Percentiles rank a stretch among this genome's conserved stretches.
phyloP scores from a whole-genome alignment of 2,113 vertebrate genomes.

The Marcusenius ussheri region DNA sequence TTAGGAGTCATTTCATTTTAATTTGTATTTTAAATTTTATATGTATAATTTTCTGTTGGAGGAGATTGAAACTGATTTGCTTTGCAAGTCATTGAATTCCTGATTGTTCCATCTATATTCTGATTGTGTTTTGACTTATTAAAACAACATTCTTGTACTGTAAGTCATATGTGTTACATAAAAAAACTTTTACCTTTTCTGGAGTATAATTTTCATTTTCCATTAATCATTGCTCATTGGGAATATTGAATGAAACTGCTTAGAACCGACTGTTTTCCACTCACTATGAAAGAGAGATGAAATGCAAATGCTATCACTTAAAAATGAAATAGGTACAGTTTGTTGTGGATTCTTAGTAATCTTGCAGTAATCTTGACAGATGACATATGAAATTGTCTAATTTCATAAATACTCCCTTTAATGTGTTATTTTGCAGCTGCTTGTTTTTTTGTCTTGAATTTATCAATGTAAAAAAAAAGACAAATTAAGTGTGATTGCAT shows the following conservation, averaged over 20 bases:
- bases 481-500: background rate
- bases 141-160: background rate
- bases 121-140: background rate
- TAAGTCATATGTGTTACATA: background rate
- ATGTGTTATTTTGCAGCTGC: background rate
- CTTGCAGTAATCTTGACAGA: background rate
- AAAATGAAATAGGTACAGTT: background rate
- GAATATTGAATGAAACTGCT: background rate
- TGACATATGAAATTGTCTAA: background rate
- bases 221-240: conserved; percentile 3
- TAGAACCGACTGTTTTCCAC: background rate
- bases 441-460: conserved; percentile 3
- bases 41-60: background rate
- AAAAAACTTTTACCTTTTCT: background rate
- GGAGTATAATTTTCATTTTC: background rate
- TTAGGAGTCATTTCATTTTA: background rate
- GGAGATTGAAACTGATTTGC: background rate
- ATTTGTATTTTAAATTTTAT: background rate
- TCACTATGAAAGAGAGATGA: background rate
- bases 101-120: background rate
- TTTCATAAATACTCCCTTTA: background rate
- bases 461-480: conserved; percentile 12
- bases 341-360: background rate
- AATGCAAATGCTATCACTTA: background rate
- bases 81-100: background rate